These are phyloP conservation scores for Passer domesticus DNA, from an alignment of 2,113 vertebrate species.

Conservation along the genomic window DNA sequence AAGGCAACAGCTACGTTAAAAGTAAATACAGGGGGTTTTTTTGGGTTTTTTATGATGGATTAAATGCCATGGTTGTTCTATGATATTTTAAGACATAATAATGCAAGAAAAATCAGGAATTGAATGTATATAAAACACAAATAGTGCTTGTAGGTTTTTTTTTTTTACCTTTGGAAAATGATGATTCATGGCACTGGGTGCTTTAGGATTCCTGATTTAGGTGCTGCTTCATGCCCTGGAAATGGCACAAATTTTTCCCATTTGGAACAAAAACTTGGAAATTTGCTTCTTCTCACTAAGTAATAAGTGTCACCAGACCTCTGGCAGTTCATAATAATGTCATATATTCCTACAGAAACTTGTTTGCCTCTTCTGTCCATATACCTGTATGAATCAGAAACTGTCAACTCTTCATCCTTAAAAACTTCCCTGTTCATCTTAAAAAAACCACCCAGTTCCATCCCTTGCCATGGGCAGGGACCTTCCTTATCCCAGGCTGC, in stretches of 20 bases:
- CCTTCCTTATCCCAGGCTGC: neutral
- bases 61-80: slow-evolving; percentile 62
- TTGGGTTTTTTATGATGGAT: neutral
- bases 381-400: neutral
- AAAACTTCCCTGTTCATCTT: neutral
- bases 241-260: neutral
- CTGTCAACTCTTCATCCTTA: neutral
- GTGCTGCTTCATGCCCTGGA: slow-evolving; percentile 40
- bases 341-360: neutral
- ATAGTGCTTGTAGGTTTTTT: neutral
- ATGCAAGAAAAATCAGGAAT: neutral
- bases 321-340: slow-evolving; percentile 3
- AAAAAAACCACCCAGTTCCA: neutral
- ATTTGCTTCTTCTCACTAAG: neutral
- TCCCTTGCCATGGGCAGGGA: neutral
- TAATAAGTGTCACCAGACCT: slow-evolving; percentile 34
- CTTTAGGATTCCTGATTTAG: neutral
- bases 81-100: slow-evolving; percentile 60
- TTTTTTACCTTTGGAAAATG: slow-evolving; percentile 33
- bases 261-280: neutral
- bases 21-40: slow-evolving; percentile 52
- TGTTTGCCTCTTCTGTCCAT: neutral
- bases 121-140: neutral
- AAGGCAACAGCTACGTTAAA: slow-evolving; percentile 52
- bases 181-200: slow-evolving; percentile 26